Evolutionary conservation across 2,888 invertebrate genomes (phyloP), one percentile per base, ranked within the genome.

Genomic region (Oligia fasciuncula): DNA sequence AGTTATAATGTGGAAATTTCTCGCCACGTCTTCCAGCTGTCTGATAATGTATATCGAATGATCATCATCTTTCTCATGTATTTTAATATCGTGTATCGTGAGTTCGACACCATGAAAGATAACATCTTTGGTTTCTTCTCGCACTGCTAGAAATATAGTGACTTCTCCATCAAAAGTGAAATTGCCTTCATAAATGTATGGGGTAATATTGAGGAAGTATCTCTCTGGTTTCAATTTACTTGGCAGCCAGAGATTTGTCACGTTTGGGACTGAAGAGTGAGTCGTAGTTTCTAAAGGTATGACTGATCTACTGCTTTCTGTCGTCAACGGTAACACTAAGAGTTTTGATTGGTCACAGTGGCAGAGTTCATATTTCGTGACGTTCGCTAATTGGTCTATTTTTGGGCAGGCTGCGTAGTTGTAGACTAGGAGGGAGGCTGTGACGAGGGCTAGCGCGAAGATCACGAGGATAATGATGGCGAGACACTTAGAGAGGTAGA

Each of bases 91-190:
- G 63, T 97, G 96, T 82, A 98, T 98, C 70, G 95, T 96, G 85
- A 99, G 95, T 85, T 98, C 98, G 62, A 97, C 97, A 13, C 98
- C 97, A 92, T 99, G 99, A 85, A 99, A 97, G 1, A 98, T 98
- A 29, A 99, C 97, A 92, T 98, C 98, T 73, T 97, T 96, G 14
- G 98, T 98, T 72, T 97, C 96, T 85, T 97, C 97, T 29, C 97
- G 95, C 1, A 98, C 97, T 80, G 97, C 96, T 72, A 98, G 91
- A 35, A 97, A 90, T 83, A 98, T 97, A 89, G 97, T 97, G 2
- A 98, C 97, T 93, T 97, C 97, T 65, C 98, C 98, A 84, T 97
- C 96, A 91, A 98, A 98, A 23, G 98, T 98, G 88, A 98, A 98
- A 92, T 98, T 98, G 1, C 98, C 97, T 91, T 97, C 98, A 90